Percentiles rank a stretch among this genome's conserved stretches.
These are phyloP conservation scores for Tretioscincus oriximinensis DNA, from an alignment of 2,113 vertebrate species.

Conservation along the genomic window DNA sequence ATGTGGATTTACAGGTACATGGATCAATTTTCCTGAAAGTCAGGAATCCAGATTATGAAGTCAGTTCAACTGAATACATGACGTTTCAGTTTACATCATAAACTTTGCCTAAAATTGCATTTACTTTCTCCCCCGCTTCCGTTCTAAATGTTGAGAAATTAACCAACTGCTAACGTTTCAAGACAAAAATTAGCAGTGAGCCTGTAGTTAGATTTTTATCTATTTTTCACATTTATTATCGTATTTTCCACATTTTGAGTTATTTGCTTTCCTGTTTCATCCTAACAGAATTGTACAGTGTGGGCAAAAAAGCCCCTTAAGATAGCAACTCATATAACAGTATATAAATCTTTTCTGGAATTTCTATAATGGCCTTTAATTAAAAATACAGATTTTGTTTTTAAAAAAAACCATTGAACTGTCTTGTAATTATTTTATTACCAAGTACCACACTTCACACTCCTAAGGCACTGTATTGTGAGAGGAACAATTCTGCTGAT, in stretches of 20 bases:
- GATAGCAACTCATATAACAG: conserved; percentile 41
- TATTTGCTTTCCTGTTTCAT: not conserved
- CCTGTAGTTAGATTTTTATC: not conserved
- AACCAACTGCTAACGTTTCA: no score
- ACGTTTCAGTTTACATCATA: no score
- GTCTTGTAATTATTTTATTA: conserved; percentile 45
- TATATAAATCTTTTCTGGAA: conserved; percentile 43
- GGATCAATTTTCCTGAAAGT: no score
- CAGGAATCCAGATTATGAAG: no score
- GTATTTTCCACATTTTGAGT: not conserved
- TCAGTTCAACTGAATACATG: no score
- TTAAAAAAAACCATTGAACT: conserved; percentile 40
- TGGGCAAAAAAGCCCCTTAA: not conserved
- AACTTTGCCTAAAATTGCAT: no score
- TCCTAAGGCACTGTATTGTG: conserved; percentile 25
- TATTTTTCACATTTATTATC: not conserved
- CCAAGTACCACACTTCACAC: conserved; percentile 42
- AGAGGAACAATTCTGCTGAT: conserved; percentile 69
- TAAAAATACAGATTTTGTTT: conserved; percentile 54
- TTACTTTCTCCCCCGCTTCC: no score
- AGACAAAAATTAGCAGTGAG: no score
- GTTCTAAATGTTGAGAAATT: no score
- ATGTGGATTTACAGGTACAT: no score
- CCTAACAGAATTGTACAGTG: not conserved
- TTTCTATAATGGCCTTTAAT: conserved; percentile 54